Conservation (phyloP, 2,888 invertebrate species). For the Drosophila fungiperda region DNA sequence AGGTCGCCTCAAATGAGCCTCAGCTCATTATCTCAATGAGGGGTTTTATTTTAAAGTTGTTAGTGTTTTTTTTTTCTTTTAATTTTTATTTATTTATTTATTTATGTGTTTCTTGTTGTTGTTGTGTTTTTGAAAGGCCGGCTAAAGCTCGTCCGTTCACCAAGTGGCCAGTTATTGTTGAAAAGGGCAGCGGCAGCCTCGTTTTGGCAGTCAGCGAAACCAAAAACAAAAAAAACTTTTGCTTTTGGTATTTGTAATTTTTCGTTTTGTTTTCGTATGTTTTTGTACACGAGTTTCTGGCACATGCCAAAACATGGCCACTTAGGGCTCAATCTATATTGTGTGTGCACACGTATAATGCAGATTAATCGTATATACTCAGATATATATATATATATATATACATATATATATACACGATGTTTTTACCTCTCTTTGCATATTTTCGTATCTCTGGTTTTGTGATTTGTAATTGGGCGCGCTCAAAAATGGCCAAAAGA, state of each 20-base stretch:
- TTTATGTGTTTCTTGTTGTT: slow-evolving; percentile 10
- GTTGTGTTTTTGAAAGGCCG: slow-evolving; percentile 42
- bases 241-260: slow-evolving; percentile 27
- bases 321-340: slow-evolving; percentile 56
- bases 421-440: slow-evolving; percentile 18
- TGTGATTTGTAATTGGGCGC: slow-evolving; percentile 26
- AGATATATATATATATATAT: neutral
- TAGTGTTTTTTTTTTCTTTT: slow-evolving; percentile 2
- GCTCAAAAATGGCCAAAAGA: slow-evolving; percentile 27
- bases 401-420: neutral
- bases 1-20: slow-evolving; percentile 4
- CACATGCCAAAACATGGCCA: slow-evolving; percentile 63
- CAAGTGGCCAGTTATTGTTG: slow-evolving; percentile 20
- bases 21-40: slow-evolving; percentile 11
- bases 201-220: slow-evolving; percentile 22
- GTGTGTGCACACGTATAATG: slow-evolving; percentile 54
- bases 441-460: slow-evolving; percentile 18
- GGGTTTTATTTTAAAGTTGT: slow-evolving; percentile 5
- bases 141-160: slow-evolving; percentile 28
- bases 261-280: slow-evolving; percentile 10
- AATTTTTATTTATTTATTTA: slow-evolving; percentile 17
- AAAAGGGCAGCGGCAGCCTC: slow-evolving; percentile 36
- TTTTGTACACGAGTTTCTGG: slow-evolving; percentile 38
- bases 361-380: slow-evolving; percentile 36
- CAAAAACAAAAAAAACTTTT: slow-evolving; percentile 18